These are phyloP conservation scores for Nemoura dubitans DNA, from an alignment of 2,888 invertebrate genomes.

Conservation along the genomic window DNA sequence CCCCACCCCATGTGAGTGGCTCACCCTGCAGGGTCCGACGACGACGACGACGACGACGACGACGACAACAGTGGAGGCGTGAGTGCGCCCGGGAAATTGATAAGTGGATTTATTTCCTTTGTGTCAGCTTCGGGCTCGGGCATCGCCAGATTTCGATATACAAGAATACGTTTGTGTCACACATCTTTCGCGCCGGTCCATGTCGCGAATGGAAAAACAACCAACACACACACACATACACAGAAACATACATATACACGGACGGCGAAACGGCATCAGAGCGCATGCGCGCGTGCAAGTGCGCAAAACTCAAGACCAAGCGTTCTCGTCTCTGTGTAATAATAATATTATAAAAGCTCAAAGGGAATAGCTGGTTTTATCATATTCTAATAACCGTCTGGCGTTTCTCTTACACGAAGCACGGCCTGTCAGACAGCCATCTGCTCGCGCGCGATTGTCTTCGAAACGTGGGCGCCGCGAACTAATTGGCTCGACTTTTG, in stretches of 20 bases:
- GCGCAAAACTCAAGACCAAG: too few species aligned
- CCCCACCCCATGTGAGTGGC: conserved; percentile 22
- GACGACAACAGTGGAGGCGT: neutral
- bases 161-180: neutral
- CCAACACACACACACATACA: too few species aligned
- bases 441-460: neutral
- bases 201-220: neutral
- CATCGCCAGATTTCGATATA: neutral
- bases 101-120: conserved; percentile 35
- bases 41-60: conserved; percentile 13
- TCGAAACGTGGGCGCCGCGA: neutral
- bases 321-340: too few species aligned
- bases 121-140: neutral
- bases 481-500: neutral
- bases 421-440: neutral
- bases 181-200: too few species aligned
- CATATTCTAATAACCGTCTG: neutral
- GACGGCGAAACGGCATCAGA: neutral
- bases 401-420: too few species aligned
- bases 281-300: too few species aligned
- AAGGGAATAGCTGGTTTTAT: neutral
- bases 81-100: conserved; percentile 29
- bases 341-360: too few species aligned
- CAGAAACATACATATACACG: too few species aligned
- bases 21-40: neutral